Evolutionary conservation across 2,888 invertebrate genomes (phyloP).

Genomic region (Eurytoma adleriae): DNA sequence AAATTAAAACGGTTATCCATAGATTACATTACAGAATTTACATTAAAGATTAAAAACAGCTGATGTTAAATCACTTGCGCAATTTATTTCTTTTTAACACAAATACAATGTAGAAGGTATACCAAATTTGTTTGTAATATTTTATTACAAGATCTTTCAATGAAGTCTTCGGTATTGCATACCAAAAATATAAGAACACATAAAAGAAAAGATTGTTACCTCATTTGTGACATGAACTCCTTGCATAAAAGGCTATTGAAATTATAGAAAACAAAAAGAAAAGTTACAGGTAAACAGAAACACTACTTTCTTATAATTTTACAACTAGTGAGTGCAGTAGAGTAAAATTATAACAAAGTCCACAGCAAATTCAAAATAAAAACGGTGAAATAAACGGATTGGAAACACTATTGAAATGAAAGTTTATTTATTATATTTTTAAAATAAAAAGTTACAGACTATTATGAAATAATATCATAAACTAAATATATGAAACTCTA

Average conservation of each 20-base stretch:
- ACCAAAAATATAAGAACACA: no score
- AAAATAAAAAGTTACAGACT: constrained; percentile 46
- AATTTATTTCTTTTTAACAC: no score
- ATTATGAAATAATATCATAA: constrained; percentile 36
- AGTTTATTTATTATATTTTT: constrained; percentile 51
- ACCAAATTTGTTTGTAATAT: no score
- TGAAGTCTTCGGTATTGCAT: no score
- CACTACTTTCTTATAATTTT: constrained; percentile 40
- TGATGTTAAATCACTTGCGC: no score
- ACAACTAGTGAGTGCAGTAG: background rate
- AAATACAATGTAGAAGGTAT: no score
- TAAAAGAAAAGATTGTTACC: no score
- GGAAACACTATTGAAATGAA: constrained; percentile 50
- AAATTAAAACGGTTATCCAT: no score
- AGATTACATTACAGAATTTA: no score
- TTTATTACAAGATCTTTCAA: no score
- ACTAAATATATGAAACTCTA: constrained; percentile 30
- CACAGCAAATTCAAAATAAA: constrained; percentile 30
- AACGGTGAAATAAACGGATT: constrained; percentile 54
- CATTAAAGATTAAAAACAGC: no score
- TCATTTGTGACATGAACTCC: no score
- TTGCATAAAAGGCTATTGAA: background rate
- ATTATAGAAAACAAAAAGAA: constrained; percentile 9
- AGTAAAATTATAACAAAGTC: constrained; percentile 50
- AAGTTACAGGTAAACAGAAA: constrained; percentile 4